A percentile compares a stretch with the other conserved stretches of the same genome.
Evolutionary conservation across 2,888 invertebrate species (phyloP).

Genomic region (Philhelius pedissequus): DNA sequence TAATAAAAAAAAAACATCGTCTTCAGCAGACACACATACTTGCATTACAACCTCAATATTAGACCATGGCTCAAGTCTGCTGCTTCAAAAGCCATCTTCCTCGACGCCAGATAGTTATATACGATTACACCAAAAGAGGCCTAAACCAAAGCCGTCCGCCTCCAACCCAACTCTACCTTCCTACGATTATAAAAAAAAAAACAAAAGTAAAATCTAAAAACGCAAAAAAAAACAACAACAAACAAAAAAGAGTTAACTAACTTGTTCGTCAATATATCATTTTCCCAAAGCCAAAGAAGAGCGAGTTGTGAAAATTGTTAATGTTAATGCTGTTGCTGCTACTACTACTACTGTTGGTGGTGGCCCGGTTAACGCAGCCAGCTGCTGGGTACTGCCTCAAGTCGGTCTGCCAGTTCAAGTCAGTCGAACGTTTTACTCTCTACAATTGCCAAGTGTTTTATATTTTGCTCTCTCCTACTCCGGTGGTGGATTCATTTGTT

Average conservation of each 20-base stretch:
- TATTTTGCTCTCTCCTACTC: constrained; percentile 56
- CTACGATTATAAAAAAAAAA: background rate
- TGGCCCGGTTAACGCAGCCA: constrained; percentile 57
- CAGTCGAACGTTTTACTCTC: constrained; percentile 67
- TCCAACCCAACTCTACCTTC: background rate
- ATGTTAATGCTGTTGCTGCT: background rate
- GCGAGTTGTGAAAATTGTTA: constrained; percentile 40
- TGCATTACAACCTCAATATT: constrained; percentile 34
- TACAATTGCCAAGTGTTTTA: constrained; percentile 62
- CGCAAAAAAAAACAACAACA: background rate
- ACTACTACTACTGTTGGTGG: constrained; percentile 33
- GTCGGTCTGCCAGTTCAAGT: constrained; percentile 54
- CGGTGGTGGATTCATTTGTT: constrained; percentile 38
- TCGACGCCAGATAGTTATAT: constrained; percentile 34
- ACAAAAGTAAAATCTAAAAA: background rate
- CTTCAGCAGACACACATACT: constrained; percentile 21
- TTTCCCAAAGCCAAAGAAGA: constrained; percentile 54
- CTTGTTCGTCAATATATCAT: constrained; percentile 56
- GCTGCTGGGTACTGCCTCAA: constrained; percentile 61
- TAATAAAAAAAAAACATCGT: constrained; percentile 25
- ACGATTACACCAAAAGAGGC: constrained; percentile 34
- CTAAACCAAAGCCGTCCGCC: constrained; percentile 12
- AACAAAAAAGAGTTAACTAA: constrained; percentile 46
- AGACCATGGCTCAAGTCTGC: constrained; percentile 43
- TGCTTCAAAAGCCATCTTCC: constrained; percentile 44